Base-by-base conservation (phyloP, 2,113 vertebrate genomes). In the Pholis gunnellus region DNA sequence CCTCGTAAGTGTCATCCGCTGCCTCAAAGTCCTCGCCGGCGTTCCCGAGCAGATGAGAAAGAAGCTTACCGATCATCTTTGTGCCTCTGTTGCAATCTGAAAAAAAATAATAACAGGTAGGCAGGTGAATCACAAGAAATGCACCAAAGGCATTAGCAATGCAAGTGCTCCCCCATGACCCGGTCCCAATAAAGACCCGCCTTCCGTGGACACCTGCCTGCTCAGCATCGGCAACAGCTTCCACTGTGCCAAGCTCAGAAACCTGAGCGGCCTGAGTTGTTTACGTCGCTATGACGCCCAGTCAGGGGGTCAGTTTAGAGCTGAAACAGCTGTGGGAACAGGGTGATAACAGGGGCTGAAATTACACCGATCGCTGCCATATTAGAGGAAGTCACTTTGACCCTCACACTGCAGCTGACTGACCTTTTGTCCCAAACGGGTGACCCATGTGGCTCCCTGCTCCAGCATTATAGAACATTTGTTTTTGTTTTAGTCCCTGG, bases 1-100 rank as follows among this genome's bases (percentile, higher is more conserved):
- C 72, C 42, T 92, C 88, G 1, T 48, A 82, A 22, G 70, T 56
- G 4, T 82, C 79, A 1, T 75, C 82, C 0, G 34, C 72, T 0
- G 27, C 74, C 34, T n/a, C 88, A 2, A 70, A 38, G 38, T 85
- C 89, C 31, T 88, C 89, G 0, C 74, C 83, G 2, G 54, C 13
- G 8, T 34, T 89, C 3, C 95, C 88, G 0, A 95, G 86, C 36
- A 96, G 78, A n/a, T 93, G 94, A 80, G 88, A 87, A 20, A 95
- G 77, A 18, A 95, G 71, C 88, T 90, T 95, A 42, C 93, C 92
- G 1, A 96, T 84, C 94, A 95, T 95, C 69, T 85, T 80, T 6
- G 22, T 2, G n/a, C n/a, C 29, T 81, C 40, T 8, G 0, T n/a
- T 59, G n/a, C 2, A n/a, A 54, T 61, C 88, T 90, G 86, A 54